Conservation (phyloP, 2,888 invertebrate species). For the Plemyria rubiginata region DNA sequence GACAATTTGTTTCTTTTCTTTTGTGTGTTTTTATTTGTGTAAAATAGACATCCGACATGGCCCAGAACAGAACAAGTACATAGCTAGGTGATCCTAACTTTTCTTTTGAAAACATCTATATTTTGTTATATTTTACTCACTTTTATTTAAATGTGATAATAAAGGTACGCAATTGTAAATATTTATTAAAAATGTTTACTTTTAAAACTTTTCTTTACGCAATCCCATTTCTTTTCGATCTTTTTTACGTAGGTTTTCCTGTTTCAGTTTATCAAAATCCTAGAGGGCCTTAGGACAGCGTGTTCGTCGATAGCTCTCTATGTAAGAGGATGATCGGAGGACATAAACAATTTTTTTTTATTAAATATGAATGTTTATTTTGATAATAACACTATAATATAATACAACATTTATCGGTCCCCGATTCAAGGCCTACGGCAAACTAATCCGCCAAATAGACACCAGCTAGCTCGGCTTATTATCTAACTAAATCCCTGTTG, state of each 20-base stretch:
- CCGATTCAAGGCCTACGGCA: not conserved
- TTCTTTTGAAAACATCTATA: constrained; percentile 62
- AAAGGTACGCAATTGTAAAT: constrained; percentile 73
- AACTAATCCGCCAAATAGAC: not conserved
- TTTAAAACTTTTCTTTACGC: constrained; percentile 48
- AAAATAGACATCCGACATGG: constrained; percentile 13
- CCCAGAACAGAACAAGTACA: constrained; percentile 32
- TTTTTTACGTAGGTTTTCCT: too few relatives aligned
- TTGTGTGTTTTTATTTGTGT: constrained; percentile 19
- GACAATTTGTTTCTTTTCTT: constrained; percentile 15
- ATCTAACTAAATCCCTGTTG: not conserved
- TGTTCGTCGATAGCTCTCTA: too few relatives aligned
- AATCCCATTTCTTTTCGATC: too few relatives aligned
- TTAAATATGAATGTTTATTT: not conserved
- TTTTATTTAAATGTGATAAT: constrained; percentile 77
- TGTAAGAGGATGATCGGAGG: not conserved
- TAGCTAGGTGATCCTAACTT: constrained; percentile 55
- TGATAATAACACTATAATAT: not conserved
- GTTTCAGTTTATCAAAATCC: too few relatives aligned
- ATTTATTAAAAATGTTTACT: constrained; percentile 80
- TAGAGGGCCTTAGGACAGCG: too few relatives aligned
- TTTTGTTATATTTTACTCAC: constrained; percentile 73
- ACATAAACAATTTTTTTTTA: not conserved
- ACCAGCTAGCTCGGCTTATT: not conserved
- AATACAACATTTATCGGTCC: not conserved